phyloP scores from a whole-genome alignment of 2,888 invertebrate genomes.

The Dasysyrphus tricinctus region DNA sequence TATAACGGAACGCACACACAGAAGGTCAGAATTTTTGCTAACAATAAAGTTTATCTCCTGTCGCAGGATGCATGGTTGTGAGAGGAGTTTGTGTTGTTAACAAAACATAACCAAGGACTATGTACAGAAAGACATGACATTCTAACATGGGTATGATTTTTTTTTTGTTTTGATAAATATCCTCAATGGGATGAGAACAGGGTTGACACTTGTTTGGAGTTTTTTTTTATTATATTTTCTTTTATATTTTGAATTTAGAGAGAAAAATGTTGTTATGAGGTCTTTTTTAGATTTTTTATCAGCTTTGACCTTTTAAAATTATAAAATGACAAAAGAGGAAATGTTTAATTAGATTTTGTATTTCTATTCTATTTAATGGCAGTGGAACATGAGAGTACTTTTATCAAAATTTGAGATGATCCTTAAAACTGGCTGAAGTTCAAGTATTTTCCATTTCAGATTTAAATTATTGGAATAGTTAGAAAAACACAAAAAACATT shows the following conservation, averaged over 20 bases:
- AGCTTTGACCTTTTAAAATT: too few species aligned
- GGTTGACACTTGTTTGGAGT: conserved; percentile 4
- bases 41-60: conserved; percentile 42
- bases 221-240: neutral
- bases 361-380: too few species aligned
- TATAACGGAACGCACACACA: conserved; percentile 24
- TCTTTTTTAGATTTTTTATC: too few species aligned
- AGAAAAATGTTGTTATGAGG: too few species aligned
- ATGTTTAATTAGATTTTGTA: too few species aligned
- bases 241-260: neutral
- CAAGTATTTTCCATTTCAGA: too few species aligned
- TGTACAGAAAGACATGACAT: conserved; percentile 35
- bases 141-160: conserved; percentile 46
- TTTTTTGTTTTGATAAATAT: conserved; percentile 46
- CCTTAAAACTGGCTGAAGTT: too few species aligned
- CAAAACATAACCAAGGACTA: conserved; percentile 20
- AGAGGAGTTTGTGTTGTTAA: conserved; percentile 25
- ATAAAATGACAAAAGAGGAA: too few species aligned
- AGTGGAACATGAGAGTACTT: too few species aligned
- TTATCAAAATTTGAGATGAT: too few species aligned
- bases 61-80: conserved; percentile 45
- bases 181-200: neutral
- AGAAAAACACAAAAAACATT: too few species aligned
- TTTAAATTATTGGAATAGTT: too few species aligned
- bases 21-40: conserved; percentile 52